Evolutionary conservation across 2,113 vertebrate genomes (phyloP).

Genomic region (Nymphicus hollandicus): DNA sequence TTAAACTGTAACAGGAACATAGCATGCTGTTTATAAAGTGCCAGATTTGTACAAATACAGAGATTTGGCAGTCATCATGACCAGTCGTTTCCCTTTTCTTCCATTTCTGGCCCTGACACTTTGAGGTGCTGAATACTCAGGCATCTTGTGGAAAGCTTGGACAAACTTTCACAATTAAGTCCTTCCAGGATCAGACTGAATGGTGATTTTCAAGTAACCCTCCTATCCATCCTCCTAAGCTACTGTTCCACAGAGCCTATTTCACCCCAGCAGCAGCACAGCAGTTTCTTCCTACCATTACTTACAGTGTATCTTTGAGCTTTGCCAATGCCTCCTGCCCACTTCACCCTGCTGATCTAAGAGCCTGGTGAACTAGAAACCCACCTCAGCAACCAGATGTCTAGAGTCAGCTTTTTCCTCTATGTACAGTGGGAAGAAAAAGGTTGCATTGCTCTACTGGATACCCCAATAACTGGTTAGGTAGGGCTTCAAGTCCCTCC

Average conservation of each 20-base stretch:
- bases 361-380: background rate
- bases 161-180: background rate
- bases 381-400: background rate
- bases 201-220: background rate
- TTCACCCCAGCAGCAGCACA: background rate
- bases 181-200: background rate
- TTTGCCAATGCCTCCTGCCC: background rate
- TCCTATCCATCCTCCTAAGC: background rate
- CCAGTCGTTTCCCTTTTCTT: background rate
- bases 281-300: background rate
- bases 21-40: background rate
- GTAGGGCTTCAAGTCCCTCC: background rate
- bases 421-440: background rate
- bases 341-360: background rate
- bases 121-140: background rate
- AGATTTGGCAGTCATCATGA: background rate
- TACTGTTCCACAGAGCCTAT: background rate
- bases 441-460: background rate
- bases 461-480: background rate
- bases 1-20: background rate
- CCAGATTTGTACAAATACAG: background rate
- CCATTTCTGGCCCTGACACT: background rate
- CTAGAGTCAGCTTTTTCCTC: too few relatives aligned
- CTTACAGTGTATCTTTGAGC: accelerated
- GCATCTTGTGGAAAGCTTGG: background rate